Percentiles rank a stretch among this genome's conserved stretches.
phyloP scores from a whole-genome alignment of 2,888 invertebrate species.

The Apoda limacodes region DNA sequence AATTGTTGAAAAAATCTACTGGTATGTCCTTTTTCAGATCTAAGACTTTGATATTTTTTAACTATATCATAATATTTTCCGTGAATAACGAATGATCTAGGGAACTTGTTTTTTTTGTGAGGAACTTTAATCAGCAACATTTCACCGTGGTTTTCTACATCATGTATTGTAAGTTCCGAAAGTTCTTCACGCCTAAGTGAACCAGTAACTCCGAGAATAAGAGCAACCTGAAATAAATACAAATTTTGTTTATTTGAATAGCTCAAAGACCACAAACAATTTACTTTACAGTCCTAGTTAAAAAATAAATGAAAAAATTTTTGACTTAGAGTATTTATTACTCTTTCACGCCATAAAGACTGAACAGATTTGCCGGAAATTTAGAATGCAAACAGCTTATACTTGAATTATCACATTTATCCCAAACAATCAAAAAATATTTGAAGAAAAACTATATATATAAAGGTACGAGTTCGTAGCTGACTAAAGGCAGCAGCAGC shows the following conservation, averaged over 20 bases:
- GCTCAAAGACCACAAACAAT: too few species aligned
- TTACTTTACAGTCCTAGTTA: too few species aligned
- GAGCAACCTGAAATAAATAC: constrained; percentile 10
- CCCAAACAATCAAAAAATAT: too few species aligned
- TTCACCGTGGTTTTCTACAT: constrained; percentile 15
- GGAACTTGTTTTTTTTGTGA: constrained; percentile 14
- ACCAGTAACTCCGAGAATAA: constrained; percentile 17
- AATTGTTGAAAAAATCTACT: constrained; percentile 1
- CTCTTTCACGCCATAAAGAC: too few species aligned
- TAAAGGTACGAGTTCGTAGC: too few species aligned
- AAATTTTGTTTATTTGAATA: constrained; percentile 1
- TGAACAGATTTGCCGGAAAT: too few species aligned
- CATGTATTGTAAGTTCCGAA: constrained; percentile 9
- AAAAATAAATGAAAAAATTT: too few species aligned
- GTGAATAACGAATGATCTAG: constrained; percentile 10
- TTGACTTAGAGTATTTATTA: too few species aligned
- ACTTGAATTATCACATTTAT: too few species aligned
- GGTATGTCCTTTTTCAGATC: not conserved
- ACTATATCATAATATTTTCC: constrained; percentile 5
- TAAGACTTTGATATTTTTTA: constrained; percentile 6
- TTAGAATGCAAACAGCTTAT: too few species aligned
- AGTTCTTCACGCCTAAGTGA: constrained; percentile 10
- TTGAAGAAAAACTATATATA: too few species aligned
- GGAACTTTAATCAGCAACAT: constrained; percentile 10
- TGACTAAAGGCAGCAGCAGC: too few species aligned